A percentile compares a stretch with the other conserved stretches of the same genome.
Conservation (phyloP, 2,797 vertebrate species). For the Catamblyrhynchus diadema region DNA sequence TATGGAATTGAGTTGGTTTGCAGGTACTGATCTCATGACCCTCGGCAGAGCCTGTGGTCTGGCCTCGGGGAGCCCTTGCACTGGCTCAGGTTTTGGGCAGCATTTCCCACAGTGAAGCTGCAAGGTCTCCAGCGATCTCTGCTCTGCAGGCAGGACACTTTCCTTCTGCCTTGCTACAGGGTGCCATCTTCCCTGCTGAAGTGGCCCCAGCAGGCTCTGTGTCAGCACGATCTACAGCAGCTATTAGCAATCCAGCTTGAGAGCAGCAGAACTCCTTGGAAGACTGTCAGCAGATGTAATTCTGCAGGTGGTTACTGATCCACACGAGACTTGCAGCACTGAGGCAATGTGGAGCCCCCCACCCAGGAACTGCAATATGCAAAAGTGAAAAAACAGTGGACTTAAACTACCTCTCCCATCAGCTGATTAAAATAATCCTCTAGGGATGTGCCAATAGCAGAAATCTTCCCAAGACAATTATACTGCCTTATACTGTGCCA, state of each 20-base stretch:
- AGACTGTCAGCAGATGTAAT: neutral
- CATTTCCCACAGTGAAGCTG: neutral
- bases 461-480: neutral
- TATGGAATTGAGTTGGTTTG: neutral
- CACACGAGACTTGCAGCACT: rapidly evolving
- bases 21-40: neutral
- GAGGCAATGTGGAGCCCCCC: neutral
- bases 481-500: neutral
- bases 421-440: neutral
- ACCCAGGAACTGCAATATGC: neutral
- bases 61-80: neutral
- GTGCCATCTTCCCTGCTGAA: neutral
- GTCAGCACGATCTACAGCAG: neutral
- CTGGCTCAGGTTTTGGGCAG: neutral
- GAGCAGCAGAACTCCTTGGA: neutral
- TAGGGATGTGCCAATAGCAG: neutral
- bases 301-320: neutral
- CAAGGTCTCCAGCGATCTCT: too few relatives aligned
- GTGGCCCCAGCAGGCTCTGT: neutral
- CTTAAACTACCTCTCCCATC: neutral
- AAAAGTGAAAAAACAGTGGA: rapidly evolving
- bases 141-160: rapidly evolving
- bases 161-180: neutral
- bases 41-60: neutral
- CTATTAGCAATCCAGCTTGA: neutral